Base-by-base conservation (phyloP, 2,888 invertebrate species). In the Amphipyra tragopoginis region DNA sequence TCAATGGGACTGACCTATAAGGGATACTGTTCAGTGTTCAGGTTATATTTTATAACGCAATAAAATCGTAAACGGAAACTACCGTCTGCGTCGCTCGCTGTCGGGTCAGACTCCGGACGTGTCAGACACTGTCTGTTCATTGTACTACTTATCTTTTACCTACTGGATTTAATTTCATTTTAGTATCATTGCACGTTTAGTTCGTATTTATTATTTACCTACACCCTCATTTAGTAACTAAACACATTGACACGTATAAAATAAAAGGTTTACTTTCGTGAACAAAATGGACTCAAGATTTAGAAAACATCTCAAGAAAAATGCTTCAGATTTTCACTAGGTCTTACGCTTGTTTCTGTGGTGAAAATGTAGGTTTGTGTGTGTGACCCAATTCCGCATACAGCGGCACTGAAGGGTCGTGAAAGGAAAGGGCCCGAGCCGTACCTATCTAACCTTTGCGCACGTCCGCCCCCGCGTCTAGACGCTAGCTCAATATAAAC, bases 381-480 rank as follows among this genome's bases (percentile, higher is more conserved):
- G 78, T 65, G 80, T 83, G 82, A 77, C 85, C 85, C 59, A 84
- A 80, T 84, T 85, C 76, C 64, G 75, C 49, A 68, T 68, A 80
- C 75, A 75, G 48, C 62, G 62, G 65, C 74, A 65, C 74, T 63
- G 72, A 75, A 80, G 80, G 79, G 83, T 77, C 80, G 80, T 65
- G 76, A 69, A 83, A 80, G 80, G 80, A 80, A 81, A 81, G 76
- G 74, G 64, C 73, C 60, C 51, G 68, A 61, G 64, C 51, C 60
- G 72, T 77, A 73, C 70, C 79, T 78, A 75, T 77, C 76, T 81
- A 83, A 84, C 83, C 86, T 82, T 81, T 86, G 84, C 74, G 74
- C 71, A 75, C 81, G 79, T 89, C 89, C 87, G 81, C 91, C 90
- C 87, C 86, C 90, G 86, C 87, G 90, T 91, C 90, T 91, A 91